These are phyloP conservation scores for Asteroscopus sphinx DNA, from an alignment of 2,888 invertebrate genomes.

Conservation along the genomic window DNA sequence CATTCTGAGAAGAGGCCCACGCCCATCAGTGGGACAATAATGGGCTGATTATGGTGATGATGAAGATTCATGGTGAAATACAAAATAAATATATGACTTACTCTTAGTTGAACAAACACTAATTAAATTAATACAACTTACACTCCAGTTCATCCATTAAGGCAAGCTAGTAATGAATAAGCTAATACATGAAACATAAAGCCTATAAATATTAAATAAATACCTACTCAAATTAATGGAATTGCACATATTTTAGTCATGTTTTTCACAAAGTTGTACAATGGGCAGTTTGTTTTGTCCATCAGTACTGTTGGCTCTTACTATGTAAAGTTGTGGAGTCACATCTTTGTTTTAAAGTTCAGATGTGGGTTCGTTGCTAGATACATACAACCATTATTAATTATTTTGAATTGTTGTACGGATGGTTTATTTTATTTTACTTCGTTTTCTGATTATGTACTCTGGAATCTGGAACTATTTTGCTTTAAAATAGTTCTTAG, in stretches of 20 bases:
- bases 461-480: no score
- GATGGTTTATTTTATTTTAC: no score
- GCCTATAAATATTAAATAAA: background rate
- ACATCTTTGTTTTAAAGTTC: constrained; percentile 30
- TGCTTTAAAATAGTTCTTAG: no score
- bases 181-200: background rate
- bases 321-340: constrained; percentile 31
- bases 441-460: background rate
- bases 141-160: background rate
- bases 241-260: constrained; percentile 17
- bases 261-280: constrained; percentile 23
- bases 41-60: no score
- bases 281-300: constrained; percentile 29
- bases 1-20: no score
- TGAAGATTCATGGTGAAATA: no score
- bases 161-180: constrained; percentile 4
- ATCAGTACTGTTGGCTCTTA: constrained; percentile 27
- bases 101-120: constrained; percentile 1
- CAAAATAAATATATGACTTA: no score
- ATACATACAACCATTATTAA: no score
- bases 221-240: constrained; percentile 14
- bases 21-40: no score
- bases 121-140: constrained; percentile 4
- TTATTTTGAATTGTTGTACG: no score
- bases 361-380: constrained; percentile 11